phyloP scores from a whole-genome alignment of 2,888 invertebrate species.

The Leuctra nigra region DNA sequence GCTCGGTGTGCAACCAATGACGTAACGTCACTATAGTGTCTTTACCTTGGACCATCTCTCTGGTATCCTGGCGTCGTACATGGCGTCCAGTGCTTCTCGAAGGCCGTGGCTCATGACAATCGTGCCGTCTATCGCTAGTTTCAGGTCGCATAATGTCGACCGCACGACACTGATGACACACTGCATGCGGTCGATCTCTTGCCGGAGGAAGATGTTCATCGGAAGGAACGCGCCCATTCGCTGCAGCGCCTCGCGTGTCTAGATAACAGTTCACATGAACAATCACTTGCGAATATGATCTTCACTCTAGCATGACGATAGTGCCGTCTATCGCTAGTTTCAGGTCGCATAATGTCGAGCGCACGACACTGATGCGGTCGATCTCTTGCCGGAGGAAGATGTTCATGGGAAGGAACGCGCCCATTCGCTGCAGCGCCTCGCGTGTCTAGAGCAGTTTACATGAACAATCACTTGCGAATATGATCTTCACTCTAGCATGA shows the following conservation, averaged over 20 bases:
- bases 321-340: conserved; percentile 96
- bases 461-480: too few species aligned
- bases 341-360: conserved; percentile 75
- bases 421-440: conserved; percentile 86
- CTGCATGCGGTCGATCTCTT: conserved; percentile 74
- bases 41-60: conserved; percentile 81
- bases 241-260: conserved; percentile 75
- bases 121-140: conserved; percentile 93
- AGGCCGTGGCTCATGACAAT: conserved; percentile 93
- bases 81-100: conserved; percentile 83
- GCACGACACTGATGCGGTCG: conserved; percentile 68
- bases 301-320: conserved; percentile 96
- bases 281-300: too few species aligned
- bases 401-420: conserved; percentile 89
- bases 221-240: conserved; percentile 90
- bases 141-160: conserved; percentile 77
- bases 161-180: conserved; percentile 71
- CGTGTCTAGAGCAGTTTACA: too few species aligned
- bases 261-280: too few species aligned
- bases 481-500: too few species aligned
- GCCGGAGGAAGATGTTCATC: conserved; percentile 88
- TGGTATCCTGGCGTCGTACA: conserved; percentile 95
- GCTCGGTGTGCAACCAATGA: too few species aligned
- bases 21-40: not conserved
- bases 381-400: conserved; percentile 77